These are phyloP conservation scores for Helleia helle DNA, from an alignment of 2,888 invertebrate species.

Conservation along the genomic window DNA sequence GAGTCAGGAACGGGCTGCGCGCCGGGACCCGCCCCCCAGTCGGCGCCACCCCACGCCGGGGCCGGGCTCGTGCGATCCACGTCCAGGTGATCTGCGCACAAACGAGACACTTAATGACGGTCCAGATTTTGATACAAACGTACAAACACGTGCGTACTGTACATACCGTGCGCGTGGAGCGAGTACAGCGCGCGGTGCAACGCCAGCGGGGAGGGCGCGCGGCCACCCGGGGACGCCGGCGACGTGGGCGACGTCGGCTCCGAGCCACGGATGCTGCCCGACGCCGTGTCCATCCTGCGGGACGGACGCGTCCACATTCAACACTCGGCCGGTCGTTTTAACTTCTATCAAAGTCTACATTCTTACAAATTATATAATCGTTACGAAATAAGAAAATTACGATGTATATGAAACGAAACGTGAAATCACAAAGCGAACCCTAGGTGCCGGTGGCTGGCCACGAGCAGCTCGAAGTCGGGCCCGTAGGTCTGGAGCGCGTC, in stretches of 20 bases:
- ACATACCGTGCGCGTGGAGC: constrained; percentile 57
- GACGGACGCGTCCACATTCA: too few relatives aligned
- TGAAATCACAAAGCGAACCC: too few relatives aligned
- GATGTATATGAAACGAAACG: too few relatives aligned
- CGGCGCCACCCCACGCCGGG: constrained; percentile 26
- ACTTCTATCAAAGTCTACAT: too few relatives aligned
- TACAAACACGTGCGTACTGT: too few relatives aligned
- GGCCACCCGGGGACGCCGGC: constrained; percentile 78
- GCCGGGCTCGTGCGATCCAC: constrained; percentile 35
- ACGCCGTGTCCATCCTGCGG: constrained; percentile 90
- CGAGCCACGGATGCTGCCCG: constrained; percentile 93
- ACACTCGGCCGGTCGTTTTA: too few relatives aligned
- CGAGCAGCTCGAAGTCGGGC: constrained; percentile 93
- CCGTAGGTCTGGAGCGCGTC: constrained; percentile 97
- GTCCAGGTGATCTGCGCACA: constrained; percentile 24
- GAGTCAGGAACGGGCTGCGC: constrained; percentile 24
- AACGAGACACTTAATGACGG: too few relatives aligned
- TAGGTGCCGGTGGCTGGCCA: constrained; percentile 96
- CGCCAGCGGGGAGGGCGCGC: constrained; percentile 84
- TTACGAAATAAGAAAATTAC: too few relatives aligned
- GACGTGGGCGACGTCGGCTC: constrained; percentile 93
- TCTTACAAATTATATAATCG: too few relatives aligned
- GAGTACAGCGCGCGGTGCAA: constrained; percentile 67
- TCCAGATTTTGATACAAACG: too few relatives aligned
- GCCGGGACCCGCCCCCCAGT: constrained; percentile 23